Percentiles rank a stretch among this genome's conserved stretches.
Conservation (phyloP, 1,140 invertebrate genomes). For the Drosophila auraria region DNA sequence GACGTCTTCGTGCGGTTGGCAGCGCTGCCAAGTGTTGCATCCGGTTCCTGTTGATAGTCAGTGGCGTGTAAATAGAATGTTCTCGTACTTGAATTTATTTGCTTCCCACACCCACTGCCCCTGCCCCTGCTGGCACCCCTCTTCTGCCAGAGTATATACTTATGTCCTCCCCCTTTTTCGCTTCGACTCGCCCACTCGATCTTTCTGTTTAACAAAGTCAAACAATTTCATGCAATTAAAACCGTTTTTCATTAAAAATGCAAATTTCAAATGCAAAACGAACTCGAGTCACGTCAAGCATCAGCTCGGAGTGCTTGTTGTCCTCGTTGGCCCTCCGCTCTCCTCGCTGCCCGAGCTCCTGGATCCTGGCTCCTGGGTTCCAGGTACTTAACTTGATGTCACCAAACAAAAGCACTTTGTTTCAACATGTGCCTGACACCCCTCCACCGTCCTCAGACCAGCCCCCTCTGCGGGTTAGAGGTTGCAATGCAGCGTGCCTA, state of each 20-base stretch:
- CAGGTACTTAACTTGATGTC: constrained; percentile 83
- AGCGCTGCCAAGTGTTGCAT: constrained; percentile 78
- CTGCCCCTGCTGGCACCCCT: not conserved
- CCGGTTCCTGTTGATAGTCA: constrained; percentile 77
- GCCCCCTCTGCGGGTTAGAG: constrained; percentile 38
- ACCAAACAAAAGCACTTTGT: constrained; percentile 83
- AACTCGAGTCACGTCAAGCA: constrained; percentile 80
- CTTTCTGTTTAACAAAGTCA: constrained; percentile 78
- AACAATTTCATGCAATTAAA: constrained; percentile 83
- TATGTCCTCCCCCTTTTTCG: not conserved
- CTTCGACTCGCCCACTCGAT: constrained; percentile 27
- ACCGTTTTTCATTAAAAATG: constrained; percentile 83
- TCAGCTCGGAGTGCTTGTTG: constrained; percentile 71
- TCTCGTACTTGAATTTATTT: constrained; percentile 71
- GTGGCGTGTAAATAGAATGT: constrained; percentile 78
- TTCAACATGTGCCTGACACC: constrained; percentile 75
- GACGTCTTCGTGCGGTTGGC: constrained; percentile 60
- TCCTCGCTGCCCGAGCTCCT: too few species aligned
- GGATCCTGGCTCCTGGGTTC: constrained; percentile 42
- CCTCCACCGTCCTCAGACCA: not conserved
- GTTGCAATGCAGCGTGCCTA: constrained; percentile 70
- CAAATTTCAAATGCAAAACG: constrained; percentile 82
- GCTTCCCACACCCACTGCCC: constrained; percentile 11
- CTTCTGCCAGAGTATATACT: not conserved
- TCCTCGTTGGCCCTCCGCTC: constrained; percentile 46